Conservation (phyloP, 2,113 vertebrate genomes). For the Cromileptes altivelis region DNA sequence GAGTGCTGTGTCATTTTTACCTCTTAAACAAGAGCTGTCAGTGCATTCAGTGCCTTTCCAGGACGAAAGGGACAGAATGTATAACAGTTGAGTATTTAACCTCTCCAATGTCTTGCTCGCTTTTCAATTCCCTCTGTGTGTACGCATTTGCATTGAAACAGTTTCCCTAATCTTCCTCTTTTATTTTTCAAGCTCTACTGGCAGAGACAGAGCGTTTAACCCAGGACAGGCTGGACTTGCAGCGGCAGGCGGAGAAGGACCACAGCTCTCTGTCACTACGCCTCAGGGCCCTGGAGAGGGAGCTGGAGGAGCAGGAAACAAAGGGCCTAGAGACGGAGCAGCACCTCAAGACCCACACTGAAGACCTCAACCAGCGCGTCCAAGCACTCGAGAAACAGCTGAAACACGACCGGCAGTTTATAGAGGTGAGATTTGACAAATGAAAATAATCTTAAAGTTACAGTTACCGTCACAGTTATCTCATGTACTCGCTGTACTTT, state of each 20-base stretch:
- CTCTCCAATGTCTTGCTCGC: background rate
- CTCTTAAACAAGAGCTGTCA: background rate
- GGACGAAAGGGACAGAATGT: conserved; percentile 9
- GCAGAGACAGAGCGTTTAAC: conserved; percentile 88
- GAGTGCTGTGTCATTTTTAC: conserved; percentile 51
- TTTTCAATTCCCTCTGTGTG: background rate
- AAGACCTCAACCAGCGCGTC: conserved; percentile 90
- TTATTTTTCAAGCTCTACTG: conserved; percentile 84
- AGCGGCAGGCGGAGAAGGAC: conserved; percentile 93
- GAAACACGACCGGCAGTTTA: conserved; percentile 93
- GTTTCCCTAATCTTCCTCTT: background rate
- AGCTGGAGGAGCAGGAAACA: conserved; percentile 91
- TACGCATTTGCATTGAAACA: background rate
- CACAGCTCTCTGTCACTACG: conserved; percentile 85
- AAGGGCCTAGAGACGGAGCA: conserved; percentile 84
- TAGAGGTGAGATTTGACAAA: conserved; percentile 87
- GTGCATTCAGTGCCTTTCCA: conserved; percentile 12
- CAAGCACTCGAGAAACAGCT: conserved; percentile 94
- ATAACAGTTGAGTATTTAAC: conserved; percentile 1
- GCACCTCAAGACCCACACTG: conserved; percentile 83
- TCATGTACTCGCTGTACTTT: background rate
- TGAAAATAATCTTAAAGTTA: background rate
- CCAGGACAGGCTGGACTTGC: conserved; percentile 89
- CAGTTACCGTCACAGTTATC: background rate
- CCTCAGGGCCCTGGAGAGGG: conserved; percentile 88